phyloP scores from a whole-genome alignment of 2,797 vertebrate species.

The Lerista edwardsae region DNA sequence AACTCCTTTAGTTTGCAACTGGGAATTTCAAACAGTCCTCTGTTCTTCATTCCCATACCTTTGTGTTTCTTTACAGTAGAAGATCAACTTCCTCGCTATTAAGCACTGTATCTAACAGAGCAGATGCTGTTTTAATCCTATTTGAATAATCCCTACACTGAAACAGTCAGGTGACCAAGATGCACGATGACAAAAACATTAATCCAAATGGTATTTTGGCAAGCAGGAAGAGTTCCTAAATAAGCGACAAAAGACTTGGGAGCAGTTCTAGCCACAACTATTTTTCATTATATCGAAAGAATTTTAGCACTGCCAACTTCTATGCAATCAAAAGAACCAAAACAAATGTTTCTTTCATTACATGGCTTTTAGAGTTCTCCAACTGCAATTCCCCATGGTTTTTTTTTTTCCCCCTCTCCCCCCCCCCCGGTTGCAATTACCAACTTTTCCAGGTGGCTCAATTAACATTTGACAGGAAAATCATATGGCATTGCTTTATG shows the following conservation, averaged over 20 bases:
- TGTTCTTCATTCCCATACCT: background rate
- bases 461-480: no score
- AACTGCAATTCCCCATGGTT: no score
- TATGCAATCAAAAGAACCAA: background rate
- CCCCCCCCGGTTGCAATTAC: no score
- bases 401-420: no score
- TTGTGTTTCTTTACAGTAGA: slow-evolving; percentile 24
- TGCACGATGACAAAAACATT: background rate
- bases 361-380: no score
- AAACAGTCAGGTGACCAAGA: slow-evolving; percentile 31
- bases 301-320: background rate
- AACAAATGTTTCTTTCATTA: no score
- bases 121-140: slow-evolving; percentile 18
- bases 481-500: no score
- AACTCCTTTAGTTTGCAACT: slow-evolving; percentile 5
- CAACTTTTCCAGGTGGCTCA: no score
- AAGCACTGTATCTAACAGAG: slow-evolving; percentile 16
- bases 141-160: slow-evolving; percentile 8
- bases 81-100: background rate
- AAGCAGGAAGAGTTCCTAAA: background rate
- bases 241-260: background rate
- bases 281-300: slow-evolving; percentile 5
- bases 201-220: background rate
- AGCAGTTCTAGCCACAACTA: background rate
- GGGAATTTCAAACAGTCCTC: background rate